Evolutionary conservation across 2,797 vertebrate species (phyloP), one percentile per base, ranked within the genome.

Genomic region (Gymnoscopelus microlampas): DNA sequence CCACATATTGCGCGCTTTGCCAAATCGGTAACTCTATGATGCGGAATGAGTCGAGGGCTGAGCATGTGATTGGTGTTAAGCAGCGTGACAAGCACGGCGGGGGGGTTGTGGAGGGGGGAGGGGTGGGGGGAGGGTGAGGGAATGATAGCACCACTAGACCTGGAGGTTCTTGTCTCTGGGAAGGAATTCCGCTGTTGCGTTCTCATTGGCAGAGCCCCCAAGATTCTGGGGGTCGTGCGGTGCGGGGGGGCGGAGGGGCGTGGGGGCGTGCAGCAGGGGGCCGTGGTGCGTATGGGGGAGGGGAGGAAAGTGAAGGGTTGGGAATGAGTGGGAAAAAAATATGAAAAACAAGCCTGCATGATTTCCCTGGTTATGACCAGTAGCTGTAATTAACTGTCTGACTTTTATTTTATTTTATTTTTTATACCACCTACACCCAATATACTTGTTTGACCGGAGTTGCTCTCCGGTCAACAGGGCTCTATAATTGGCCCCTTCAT

Each of bases 161-260:
- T 72, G 59, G 70, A 88, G 83, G 66, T 67, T 87, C 85, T 85
- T 93, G 91, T 93, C 83, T 93, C 90, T 80, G 78, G 92, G 91
- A 92, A 92, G 89, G 88, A 93, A 90, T 89, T 74, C 51, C 2
- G 73, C 71, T 63, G 77, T 81, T 79, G 80, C 68, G 74, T 79
- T 82, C 85, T 92, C 89, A 93, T 91, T 92, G 91, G 91, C 84
- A 90, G 90, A 90, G 80, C 78, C 79, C 74, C 54, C 44, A 79
- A 88, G 85, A 92, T 87, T 89, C 88, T 84, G 80, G 85, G 90
- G 90, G 86, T 84, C 62, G 79, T 6, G 55, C 68, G 66, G 80
- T 81, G 81, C 75, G 79, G 63, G 70, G 80, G 76, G 72, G 78
- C 73, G 55, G 29, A 54, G 63, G 63, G 58, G 80, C 71, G 56